These are phyloP conservation scores for Lepus timidus DNA, from an alignment of 2,113 vertebrate species.

Conservation along the genomic window DNA sequence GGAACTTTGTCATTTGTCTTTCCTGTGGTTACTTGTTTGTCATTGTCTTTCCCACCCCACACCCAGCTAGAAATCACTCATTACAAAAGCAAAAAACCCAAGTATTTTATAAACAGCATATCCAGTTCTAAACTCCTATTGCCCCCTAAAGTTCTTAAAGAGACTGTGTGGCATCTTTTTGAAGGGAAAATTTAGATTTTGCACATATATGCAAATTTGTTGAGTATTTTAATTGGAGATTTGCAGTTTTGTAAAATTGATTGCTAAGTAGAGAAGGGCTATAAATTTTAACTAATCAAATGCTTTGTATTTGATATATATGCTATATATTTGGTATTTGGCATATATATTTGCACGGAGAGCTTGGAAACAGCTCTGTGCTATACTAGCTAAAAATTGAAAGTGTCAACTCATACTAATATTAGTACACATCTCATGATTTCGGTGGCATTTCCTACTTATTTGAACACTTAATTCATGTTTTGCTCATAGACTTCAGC, in stretches of 20 bases:
- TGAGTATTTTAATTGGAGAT: constrained; percentile 47
- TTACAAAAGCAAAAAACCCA: constrained; percentile 17
- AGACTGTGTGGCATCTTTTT: neutral
- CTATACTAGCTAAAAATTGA: constrained; percentile 55
- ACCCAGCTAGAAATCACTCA: constrained; percentile 40
- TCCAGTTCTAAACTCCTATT: constrained; percentile 45
- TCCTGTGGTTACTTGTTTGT: constrained; percentile 46
- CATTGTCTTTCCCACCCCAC: neutral
- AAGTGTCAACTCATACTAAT: constrained; percentile 19
- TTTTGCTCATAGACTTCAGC: constrained; percentile 50
- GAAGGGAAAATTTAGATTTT: neutral
- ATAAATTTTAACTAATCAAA: constrained; percentile 28
- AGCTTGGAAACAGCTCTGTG: constrained; percentile 10
- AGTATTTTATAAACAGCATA: constrained; percentile 28
- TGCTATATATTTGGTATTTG: neutral
- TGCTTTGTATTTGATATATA: neutral
- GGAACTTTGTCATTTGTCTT: constrained; percentile 65
- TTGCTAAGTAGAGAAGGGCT: constrained; percentile 3
- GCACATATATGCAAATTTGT: constrained; percentile 21
- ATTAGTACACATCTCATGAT: constrained; percentile 30
- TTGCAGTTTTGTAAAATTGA: constrained; percentile 31
- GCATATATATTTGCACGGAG: neutral
- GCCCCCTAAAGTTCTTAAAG: constrained; percentile 46
- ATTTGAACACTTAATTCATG: neutral
- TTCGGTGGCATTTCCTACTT: constrained; percentile 37